Conservation (phyloP, 2,888 invertebrate species). For the Acanthosepion pharaonis region DNA sequence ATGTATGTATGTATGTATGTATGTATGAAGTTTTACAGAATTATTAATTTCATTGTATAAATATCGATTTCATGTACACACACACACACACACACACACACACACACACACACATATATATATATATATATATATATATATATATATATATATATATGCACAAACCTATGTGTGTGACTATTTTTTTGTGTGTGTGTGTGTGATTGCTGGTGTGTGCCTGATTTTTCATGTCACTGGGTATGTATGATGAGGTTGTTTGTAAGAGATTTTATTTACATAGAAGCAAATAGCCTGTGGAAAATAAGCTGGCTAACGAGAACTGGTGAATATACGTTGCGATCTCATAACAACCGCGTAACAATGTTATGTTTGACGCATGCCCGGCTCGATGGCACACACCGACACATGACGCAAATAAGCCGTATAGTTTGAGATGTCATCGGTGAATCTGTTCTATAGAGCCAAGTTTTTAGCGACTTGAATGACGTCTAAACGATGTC, state of each 20-base stretch:
- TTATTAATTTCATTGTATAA: too few species aligned
- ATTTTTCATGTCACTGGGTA: not conserved
- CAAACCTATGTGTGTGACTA: not conserved
- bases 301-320: not conserved
- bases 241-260: not conserved
- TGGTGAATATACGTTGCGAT: not conserved
- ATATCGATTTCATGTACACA: not conserved
- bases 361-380: not conserved
- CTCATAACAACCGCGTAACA: not conserved
- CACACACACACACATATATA: not conserved
- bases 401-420: not conserved
- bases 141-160: not conserved
- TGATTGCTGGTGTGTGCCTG: too few species aligned
- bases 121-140: not conserved
- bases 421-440: not conserved
- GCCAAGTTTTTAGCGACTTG: not conserved
- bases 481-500: not conserved
- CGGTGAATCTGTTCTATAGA: not conserved
- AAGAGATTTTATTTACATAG: not conserved
- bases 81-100: not conserved
- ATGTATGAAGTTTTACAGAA: too few species aligned
- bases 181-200: too few species aligned
- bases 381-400: not conserved
- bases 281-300: not conserved
- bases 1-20: not conserved